A percentile compares a stretch with the other conserved stretches of the same genome.
Conservation (phyloP, 2,888 invertebrate genomes). For the Thysanoteuthis rhombus region DNA sequence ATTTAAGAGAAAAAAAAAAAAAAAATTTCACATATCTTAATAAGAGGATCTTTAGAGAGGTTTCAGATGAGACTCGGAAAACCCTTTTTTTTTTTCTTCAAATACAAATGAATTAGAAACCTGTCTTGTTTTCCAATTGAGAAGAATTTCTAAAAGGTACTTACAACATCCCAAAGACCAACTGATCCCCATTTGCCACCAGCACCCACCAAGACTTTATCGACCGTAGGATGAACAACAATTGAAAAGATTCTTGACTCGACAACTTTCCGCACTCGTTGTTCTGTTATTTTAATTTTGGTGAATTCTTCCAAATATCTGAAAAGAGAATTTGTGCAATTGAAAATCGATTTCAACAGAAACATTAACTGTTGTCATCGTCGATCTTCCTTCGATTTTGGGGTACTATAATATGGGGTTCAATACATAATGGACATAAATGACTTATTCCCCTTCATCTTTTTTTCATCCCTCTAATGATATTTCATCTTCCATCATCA, state of each 20-base stretch:
- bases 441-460: too few relatives aligned
- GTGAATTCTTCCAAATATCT: constrained; percentile 45
- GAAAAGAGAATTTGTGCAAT: not conserved
- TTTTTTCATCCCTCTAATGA: too few relatives aligned
- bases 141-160: constrained; percentile 33
- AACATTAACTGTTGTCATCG: not conserved
- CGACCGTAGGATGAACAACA: constrained; percentile 64
- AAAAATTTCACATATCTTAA: too few relatives aligned
- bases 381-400: not conserved
- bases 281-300: constrained; percentile 44
- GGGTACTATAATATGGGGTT: too few relatives aligned
- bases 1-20: too few relatives aligned
- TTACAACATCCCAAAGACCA: constrained; percentile 64
- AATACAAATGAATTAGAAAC: not conserved
- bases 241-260: constrained; percentile 65
- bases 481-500: too few relatives aligned
- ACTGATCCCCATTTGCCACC: constrained; percentile 67
- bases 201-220: constrained; percentile 61
- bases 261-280: constrained; percentile 62
- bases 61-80: too few relatives aligned
- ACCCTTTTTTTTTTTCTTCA: not conserved
- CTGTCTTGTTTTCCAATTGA: too few relatives aligned
- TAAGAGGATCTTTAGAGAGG: too few relatives aligned
- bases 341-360: not conserved
- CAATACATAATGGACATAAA: too few relatives aligned